These are phyloP conservation scores for Lepidurus packardi DNA, from an alignment of 1,140 invertebrate genomes.

Conservation along the genomic window DNA sequence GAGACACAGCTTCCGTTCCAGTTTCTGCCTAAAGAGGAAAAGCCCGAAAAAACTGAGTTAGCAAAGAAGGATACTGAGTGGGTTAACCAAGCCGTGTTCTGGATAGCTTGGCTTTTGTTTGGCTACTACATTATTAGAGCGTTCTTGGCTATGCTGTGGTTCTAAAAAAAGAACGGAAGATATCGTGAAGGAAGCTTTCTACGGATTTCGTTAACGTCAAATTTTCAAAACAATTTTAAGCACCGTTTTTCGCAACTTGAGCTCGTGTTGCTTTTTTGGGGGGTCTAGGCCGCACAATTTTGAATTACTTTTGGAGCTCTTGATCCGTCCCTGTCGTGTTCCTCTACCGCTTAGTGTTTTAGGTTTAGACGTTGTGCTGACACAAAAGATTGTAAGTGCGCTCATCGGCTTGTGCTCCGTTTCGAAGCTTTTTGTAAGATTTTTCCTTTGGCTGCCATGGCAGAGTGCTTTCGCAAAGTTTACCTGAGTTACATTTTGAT, in stretches of 20 bases:
- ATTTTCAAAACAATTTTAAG: neutral
- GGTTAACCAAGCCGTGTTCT: neutral
- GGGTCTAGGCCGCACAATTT: conserved; percentile 18
- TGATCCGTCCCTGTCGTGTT: neutral
- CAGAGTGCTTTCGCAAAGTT: neutral
- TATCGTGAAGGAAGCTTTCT: neutral
- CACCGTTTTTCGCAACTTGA: neutral
- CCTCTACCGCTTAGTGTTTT: neutral
- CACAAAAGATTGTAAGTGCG: too few species aligned
- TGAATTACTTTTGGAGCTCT: neutral
- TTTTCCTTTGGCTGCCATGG: conserved; percentile 4
- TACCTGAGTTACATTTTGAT: neutral
- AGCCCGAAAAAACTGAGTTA: neutral
- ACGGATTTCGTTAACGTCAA: neutral
- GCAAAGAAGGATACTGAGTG: neutral
- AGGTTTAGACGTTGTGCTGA: too few species aligned
- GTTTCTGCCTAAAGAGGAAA: neutral
- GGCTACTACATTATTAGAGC: conserved; percentile 5
- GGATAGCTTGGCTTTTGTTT: neutral
- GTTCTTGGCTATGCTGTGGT: neutral
- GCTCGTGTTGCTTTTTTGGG: neutral
- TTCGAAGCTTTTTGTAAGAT: neutral
- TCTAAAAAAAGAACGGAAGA: neutral
- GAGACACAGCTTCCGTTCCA: neutral
- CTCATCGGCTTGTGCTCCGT: neutral